A percentile compares a stretch with the other conserved stretches of the same genome.
These are phyloP conservation scores for Tricholauxania praeusta DNA, from an alignment of 2,888 invertebrate genomes.

Conservation along the genomic window DNA sequence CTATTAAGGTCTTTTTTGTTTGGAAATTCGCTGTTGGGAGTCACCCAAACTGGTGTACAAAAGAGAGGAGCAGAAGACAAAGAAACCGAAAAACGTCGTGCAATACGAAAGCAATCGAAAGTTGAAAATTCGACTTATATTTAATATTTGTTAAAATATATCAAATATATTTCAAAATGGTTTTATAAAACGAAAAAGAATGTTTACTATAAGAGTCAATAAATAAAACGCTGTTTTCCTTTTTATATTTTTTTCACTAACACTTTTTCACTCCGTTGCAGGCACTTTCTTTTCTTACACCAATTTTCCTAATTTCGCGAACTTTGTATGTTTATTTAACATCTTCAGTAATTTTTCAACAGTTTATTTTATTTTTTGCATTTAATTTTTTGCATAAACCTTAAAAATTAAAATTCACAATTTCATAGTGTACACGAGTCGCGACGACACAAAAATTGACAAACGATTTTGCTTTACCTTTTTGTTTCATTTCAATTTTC, in stretches of 20 bases:
- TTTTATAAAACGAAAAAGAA: too few relatives aligned
- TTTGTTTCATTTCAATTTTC: constrained; percentile 32
- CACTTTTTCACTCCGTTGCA: constrained; percentile 6
- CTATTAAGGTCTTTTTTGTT: constrained; percentile 25
- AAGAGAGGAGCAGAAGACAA: constrained; percentile 23
- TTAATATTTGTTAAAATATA: too few relatives aligned
- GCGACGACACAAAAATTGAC: constrained; percentile 35
- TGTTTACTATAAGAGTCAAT: too few relatives aligned
- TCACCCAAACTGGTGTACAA: constrained; percentile 37
- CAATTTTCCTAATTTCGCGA: too few relatives aligned
- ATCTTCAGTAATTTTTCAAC: background rate
- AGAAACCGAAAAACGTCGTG: constrained; percentile 24
- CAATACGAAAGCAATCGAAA: constrained; percentile 8
- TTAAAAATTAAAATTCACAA: too few relatives aligned
- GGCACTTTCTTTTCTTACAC: constrained; percentile 29
- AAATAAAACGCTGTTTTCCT: too few relatives aligned
- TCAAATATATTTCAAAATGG: too few relatives aligned
- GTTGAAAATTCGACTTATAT: too few relatives aligned
- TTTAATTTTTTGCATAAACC: background rate
- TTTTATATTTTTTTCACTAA: background rate
- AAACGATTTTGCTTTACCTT: constrained; percentile 27
- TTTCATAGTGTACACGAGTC: constrained; percentile 20
- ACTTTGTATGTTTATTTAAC: too few relatives aligned
- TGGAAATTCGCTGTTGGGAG: constrained; percentile 33
- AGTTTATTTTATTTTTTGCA: background rate